These are phyloP conservation scores for Drymodes brunneopygia DNA, from an alignment of 2,113 vertebrate species.

Conservation along the genomic window DNA sequence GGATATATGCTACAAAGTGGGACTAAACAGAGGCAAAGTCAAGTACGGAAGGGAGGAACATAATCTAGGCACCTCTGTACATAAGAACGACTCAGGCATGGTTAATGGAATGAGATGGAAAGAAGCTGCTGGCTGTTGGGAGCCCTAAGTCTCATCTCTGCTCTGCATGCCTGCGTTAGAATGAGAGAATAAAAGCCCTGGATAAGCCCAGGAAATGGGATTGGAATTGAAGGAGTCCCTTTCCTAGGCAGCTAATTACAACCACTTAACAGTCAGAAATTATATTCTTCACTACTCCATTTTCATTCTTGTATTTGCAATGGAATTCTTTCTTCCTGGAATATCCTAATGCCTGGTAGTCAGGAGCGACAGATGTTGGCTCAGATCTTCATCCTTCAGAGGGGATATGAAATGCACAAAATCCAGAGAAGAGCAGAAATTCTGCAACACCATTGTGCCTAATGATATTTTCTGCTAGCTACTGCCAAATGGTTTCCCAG, in stretches of 20 bases:
- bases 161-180: background rate
- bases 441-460: background rate
- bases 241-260: background rate
- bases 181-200: background rate
- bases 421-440: background rate
- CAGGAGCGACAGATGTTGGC: background rate
- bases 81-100: accelerated
- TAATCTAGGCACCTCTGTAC: background rate
- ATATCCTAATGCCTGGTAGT: background rate
- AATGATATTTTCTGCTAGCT: background rate
- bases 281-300: background rate
- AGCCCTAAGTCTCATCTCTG: background rate
- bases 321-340: background rate
- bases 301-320: background rate
- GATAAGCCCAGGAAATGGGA: background rate
- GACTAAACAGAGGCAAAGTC: background rate
- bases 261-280: background rate
- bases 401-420: background rate
- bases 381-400: background rate
- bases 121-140: background rate
- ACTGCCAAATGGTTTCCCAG: background rate
- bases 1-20: background rate
- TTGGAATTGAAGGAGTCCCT: background rate
- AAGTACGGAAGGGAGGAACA: background rate
- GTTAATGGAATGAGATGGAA: background rate